Evolutionary conservation across 2,888 invertebrate genomes (phyloP), one percentile per base, ranked within the genome.

Genomic region (Falcaria lacertinaria): DNA sequence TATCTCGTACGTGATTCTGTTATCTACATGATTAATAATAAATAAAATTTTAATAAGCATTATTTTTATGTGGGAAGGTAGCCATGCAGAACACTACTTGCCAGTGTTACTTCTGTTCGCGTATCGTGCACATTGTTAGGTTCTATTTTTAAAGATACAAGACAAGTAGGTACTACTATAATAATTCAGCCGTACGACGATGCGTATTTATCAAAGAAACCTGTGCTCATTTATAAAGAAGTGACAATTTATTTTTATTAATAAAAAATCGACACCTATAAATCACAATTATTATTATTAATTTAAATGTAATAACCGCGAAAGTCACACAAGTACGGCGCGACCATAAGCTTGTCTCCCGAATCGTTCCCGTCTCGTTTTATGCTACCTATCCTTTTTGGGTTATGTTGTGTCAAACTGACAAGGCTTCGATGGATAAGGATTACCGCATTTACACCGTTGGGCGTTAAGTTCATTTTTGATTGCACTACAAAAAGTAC

Each of bases 1-100:
- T 68, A 74, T 77, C 74, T 50, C 33, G 50, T 78, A 78, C 77
- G 77, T 75, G 77, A 72, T 59, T 56, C 41, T 39, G 43, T 60
- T 72, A 74, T 72, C 74, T 43, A 28, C 3, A 11, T 11, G 3
- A 28, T 28, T n/a, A n/a, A n/a, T n/a, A n/a, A 11, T 48, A 49
- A 15, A 16, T 35, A 45, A 39, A 28, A 39, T 34, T 14, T 15
- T 34, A 34, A 14, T n/a, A n/a, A n/a, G n/a, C n/a, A n/a, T n/a
- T n/a, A n/a, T n/a, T n/a, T n/a, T n/a, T n/a, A n/a, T n/a, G n/a
- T n/a, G n/a, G 33, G 13, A 33, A 22, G 33, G 38, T 19, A 14
- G 13, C 11, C 8, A 2, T 4, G 8, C 7, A 22, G 35, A 6
- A n/a, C 2, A 22, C 14, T 37, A 8, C 22, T 37, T 15, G 37